phyloP scores from a whole-genome alignment of 2,888 invertebrate genomes.

The Platerodrilus igneus region DNA sequence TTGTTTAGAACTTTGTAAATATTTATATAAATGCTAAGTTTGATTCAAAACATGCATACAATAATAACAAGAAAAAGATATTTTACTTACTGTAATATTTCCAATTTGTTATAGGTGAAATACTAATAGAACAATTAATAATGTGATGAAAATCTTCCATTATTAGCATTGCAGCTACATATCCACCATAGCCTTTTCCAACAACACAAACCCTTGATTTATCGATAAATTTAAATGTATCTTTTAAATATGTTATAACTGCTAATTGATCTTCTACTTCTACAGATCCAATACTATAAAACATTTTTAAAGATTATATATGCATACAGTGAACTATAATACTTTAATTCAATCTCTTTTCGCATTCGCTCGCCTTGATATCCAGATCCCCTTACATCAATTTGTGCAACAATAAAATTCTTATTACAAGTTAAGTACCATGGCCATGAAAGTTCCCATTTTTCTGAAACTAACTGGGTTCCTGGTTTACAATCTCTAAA shows the following conservation, averaged over 20 bases:
- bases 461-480: slow-evolving; percentile 77
- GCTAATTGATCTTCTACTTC: slow-evolving; percentile 64
- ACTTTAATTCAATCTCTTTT: slow-evolving; percentile 67
- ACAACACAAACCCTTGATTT: slow-evolving; percentile 75
- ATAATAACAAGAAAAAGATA: too few relatives aligned
- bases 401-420: slow-evolving; percentile 80
- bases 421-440: slow-evolving; percentile 78
- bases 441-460: slow-evolving; percentile 76
- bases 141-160: slow-evolving; percentile 70
- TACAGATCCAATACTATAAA: slow-evolving; percentile 54
- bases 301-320: not conserved
- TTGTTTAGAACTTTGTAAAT: too few relatives aligned
- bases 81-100: slow-evolving; percentile 64
- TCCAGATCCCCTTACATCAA: slow-evolving; percentile 85
- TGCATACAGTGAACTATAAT: not conserved
- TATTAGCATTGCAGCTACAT: slow-evolving; percentile 74
- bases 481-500: slow-evolving; percentile 74
- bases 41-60: not conserved
- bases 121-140: slow-evolving; percentile 78
- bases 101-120: slow-evolving; percentile 85
- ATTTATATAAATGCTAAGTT: not conserved
- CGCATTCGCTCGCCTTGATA: slow-evolving; percentile 73
- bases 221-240: slow-evolving; percentile 79
- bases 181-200: slow-evolving; percentile 88
- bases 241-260: slow-evolving; percentile 64